These are phyloP conservation scores for Otolemur crassicaudatus DNA, from an alignment of 2,797 vertebrate species.

Conservation along the genomic window DNA sequence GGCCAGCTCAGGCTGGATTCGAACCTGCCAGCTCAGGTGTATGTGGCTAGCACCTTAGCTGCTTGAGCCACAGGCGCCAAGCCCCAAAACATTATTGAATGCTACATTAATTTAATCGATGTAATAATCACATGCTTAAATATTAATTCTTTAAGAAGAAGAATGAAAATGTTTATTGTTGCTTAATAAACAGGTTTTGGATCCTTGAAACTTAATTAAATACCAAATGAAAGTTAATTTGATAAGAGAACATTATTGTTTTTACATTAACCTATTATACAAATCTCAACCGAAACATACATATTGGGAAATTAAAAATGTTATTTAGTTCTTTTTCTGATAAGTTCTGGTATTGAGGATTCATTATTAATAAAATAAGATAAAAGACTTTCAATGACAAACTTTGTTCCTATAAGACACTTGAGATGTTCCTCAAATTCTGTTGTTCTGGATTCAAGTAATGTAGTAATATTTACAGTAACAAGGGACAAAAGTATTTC, in stretches of 20 bases:
- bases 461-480: neutral
- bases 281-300: neutral
- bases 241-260: neutral
- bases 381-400: neutral
- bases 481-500: neutral
- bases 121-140: neutral
- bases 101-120: neutral
- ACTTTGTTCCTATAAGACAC: neutral
- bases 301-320: neutral
- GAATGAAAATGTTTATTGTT: neutral
- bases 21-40: too few relatives aligned
- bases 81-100: neutral
- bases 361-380: neutral
- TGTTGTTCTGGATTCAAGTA: neutral
- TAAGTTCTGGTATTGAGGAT: neutral
- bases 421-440: neutral
- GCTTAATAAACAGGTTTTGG: neutral
- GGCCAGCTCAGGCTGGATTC: too few relatives aligned
- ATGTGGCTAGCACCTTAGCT: too few relatives aligned
- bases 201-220: constrained; percentile 12
- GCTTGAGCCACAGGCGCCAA: too few relatives aligned
- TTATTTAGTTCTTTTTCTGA: neutral
- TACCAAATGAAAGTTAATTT: neutral
- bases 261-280: neutral
- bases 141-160: neutral